Percentiles rank a stretch among this genome's conserved stretches.
These are phyloP conservation scores for Hecatera dysodea DNA, from an alignment of 2,888 invertebrate genomes.

Conservation along the genomic window DNA sequence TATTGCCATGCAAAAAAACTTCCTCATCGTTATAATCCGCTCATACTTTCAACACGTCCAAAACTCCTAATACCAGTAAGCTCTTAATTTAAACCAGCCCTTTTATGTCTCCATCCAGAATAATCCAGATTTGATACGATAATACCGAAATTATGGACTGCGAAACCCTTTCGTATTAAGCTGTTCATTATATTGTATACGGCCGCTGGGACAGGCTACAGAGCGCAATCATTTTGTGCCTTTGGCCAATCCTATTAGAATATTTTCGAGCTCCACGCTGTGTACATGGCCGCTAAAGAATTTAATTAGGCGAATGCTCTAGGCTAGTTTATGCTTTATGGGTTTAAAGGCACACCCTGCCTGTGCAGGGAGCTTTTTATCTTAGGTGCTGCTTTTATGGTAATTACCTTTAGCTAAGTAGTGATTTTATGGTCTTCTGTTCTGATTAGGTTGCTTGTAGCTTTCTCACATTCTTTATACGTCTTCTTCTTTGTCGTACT, in stretches of 20 bases:
- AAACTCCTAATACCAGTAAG: slow-evolving; percentile 7
- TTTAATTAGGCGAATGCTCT: slow-evolving; percentile 56
- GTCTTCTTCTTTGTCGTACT: background rate
- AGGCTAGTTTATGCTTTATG: slow-evolving; percentile 40
- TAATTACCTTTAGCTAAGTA: slow-evolving; percentile 14
- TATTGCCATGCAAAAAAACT: background rate
- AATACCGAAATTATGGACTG: slow-evolving; percentile 35
- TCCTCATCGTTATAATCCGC: background rate
- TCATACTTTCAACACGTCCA: slow-evolving; percentile 3
- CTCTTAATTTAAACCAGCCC: slow-evolving; percentile 15
- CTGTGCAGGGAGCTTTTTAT: slow-evolving; percentile 30
- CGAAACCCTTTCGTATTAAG: slow-evolving; percentile 46
- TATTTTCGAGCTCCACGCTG: slow-evolving; percentile 33
- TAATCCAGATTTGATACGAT: slow-evolving; percentile 45
- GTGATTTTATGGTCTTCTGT: slow-evolving; percentile 15
- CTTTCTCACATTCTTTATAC: background rate
- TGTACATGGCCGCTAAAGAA: slow-evolving; percentile 31
- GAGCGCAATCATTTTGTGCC: slow-evolving; percentile 55
- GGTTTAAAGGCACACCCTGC: slow-evolving; percentile 44
- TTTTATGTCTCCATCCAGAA: slow-evolving; percentile 35
- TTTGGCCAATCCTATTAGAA: slow-evolving; percentile 66
- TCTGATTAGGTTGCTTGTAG: slow-evolving; percentile 7
- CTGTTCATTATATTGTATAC: slow-evolving; percentile 43
- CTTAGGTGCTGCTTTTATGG: slow-evolving; percentile 41
- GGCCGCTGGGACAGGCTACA: slow-evolving; percentile 31